Base-by-base conservation (phyloP, 2,888 invertebrate species). In the Lordiphosa fenestrarum region DNA sequence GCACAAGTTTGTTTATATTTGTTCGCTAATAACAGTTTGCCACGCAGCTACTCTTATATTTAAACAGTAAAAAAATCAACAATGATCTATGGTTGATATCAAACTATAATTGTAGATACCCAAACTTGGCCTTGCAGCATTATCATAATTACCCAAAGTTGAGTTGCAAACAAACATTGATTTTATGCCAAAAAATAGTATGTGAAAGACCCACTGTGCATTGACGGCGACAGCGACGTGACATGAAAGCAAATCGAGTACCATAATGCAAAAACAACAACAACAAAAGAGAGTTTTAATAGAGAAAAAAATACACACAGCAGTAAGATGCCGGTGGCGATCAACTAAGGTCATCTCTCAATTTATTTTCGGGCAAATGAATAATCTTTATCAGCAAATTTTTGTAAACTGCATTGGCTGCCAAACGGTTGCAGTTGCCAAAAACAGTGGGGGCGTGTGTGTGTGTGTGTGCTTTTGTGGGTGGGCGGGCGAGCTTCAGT, bases 181-280 rank as follows among this genome's bases (percentile, higher is more conserved):
- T 2, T 6, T 6, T 7, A 2, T 30, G 30, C 10, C 30, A 30
- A 30, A 30, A 30, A 30, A 10, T 15, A 25, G 1, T 25, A 21
- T 25, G 25, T 2, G 25, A 6, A 10, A 3, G 3, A 10, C 30
- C 30, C 30, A 30, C 30, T 10, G 30, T 30, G 25, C 25, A 25
- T 6, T 25, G 58, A 53, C 62, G 36, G 61, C 57, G 65, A 52
- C 56, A 48, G 78, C 58, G 84, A 81, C 84, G 73, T 86, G 85
- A 86, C 84, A 78, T 72, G 69, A 80, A 75, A 75, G 69, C 67
- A 59, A 57, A 64, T 41, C 62, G 55, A 42, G 52, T 39, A 49
- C 50, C 7, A 25, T 25, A 7, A 25, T 3, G 19, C 5, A 4
- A 23, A 3, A 23, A 23, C 23, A 23, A 23, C 23, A 23, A 23